These are phyloP conservation scores for Liopterus haemorrhoidalis DNA, from an alignment of 2,888 invertebrate species.

Conservation along the genomic window DNA sequence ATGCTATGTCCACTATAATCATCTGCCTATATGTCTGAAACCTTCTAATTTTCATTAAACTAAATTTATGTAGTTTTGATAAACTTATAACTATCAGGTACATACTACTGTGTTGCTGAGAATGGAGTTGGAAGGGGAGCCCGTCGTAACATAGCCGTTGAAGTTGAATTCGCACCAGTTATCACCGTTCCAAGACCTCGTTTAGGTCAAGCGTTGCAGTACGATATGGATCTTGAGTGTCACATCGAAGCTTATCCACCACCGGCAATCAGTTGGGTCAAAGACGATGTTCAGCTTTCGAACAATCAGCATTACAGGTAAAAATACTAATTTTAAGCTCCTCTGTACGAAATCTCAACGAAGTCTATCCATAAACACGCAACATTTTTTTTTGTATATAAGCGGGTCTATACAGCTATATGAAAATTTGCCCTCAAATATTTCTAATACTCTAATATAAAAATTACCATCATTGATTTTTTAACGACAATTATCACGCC, in stretches of 20 bases:
- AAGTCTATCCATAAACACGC: no score
- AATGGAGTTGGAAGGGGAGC: constrained; percentile 84
- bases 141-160: constrained; percentile 78
- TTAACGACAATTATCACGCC: no score
- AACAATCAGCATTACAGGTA: constrained; percentile 84
- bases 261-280: constrained; percentile 86
- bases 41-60: no score
- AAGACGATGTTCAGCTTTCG: constrained; percentile 72
- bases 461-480: no score
- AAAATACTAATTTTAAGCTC: constrained; percentile 2
- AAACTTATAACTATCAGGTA: no score
- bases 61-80: no score
- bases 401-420: no score
- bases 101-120: constrained; percentile 89
- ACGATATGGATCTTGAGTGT: constrained; percentile 91
- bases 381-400: no score
- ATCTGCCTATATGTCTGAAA: no score
- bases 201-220: constrained; percentile 81
- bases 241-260: constrained; percentile 93
- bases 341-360: no score
- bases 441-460: background rate
- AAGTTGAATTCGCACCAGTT: constrained; percentile 85
- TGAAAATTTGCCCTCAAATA: background rate
- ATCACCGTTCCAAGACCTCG: constrained; percentile 78
- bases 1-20: no score